phyloP scores from a whole-genome alignment of 2,888 invertebrate genomes.

The Operophtera brumata region DNA sequence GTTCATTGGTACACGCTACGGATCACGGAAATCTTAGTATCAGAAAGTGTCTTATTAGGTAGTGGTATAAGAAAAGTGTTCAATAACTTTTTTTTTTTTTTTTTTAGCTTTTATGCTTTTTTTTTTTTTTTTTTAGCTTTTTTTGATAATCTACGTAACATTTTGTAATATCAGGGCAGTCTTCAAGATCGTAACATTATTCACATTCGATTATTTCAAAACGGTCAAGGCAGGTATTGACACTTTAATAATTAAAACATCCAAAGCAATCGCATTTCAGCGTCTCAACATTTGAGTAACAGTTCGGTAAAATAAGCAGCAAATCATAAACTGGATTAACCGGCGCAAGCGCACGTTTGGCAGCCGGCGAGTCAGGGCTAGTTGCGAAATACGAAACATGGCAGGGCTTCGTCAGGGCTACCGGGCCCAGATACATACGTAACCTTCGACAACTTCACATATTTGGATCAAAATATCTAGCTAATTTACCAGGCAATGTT shows the following conservation, averaged over 20 bases:
- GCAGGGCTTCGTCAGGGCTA: constrained; percentile 35
- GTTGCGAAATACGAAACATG: constrained; percentile 34
- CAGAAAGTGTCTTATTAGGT: too few species aligned
- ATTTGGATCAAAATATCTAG: neutral
- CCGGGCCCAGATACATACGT: constrained; percentile 7
- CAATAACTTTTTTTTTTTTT: too few species aligned
- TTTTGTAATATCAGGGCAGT: neutral
- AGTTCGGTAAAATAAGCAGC: constrained; percentile 28
- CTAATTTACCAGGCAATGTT: too few species aligned
- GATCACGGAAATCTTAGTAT: too few species aligned
- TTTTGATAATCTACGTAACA: neutral
- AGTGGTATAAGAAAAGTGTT: too few species aligned
- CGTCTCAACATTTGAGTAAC: constrained; percentile 16
- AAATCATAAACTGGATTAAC: constrained; percentile 36
- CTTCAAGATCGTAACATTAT: neutral
- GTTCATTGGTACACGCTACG: too few species aligned
- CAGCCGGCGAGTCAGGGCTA: constrained; percentile 33
- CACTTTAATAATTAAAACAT: constrained; percentile 16
- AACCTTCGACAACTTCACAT: constrained; percentile 8
- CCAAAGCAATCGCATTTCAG: constrained; percentile 11
- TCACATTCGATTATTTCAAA: constrained; percentile 4
- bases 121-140: too few species aligned
- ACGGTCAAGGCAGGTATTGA: constrained; percentile 3
- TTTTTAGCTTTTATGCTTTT: too few species aligned
- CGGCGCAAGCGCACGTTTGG: constrained; percentile 33